Evolutionary conservation across 2,888 invertebrate species (phyloP).

Genomic region (Lacanobia wlatinum): DNA sequence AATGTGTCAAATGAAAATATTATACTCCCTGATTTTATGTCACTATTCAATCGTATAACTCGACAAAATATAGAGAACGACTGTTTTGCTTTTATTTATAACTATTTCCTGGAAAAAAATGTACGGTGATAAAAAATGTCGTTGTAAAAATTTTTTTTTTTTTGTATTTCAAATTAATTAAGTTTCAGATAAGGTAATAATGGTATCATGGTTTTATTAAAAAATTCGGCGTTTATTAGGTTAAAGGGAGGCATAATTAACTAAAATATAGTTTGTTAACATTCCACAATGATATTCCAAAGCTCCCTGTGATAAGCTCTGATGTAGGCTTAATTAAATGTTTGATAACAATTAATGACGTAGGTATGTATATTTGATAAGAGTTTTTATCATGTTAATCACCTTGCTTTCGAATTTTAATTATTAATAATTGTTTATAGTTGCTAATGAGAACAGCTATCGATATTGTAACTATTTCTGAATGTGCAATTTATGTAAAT

Average conservation of each 20-base stretch:
- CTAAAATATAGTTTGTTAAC: constrained; percentile 52
- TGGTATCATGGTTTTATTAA: constrained; percentile 13
- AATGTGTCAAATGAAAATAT: too few species aligned
- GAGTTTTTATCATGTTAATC: constrained; percentile 31
- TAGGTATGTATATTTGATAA: constrained; percentile 48
- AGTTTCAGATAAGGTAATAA: constrained; percentile 26
- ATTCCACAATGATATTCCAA: constrained; percentile 74
- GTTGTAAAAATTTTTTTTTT: not conserved
- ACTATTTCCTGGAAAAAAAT: too few species aligned
- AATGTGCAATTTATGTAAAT: constrained; percentile 20
- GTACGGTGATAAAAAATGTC: too few species aligned
- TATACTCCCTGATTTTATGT: too few species aligned
- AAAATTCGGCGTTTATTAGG: constrained; percentile 42
- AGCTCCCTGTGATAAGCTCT: constrained; percentile 77
- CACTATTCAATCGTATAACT: too few species aligned
- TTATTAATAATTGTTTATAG: constrained; percentile 30
- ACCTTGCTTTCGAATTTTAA: constrained; percentile 37
- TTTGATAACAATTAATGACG: constrained; percentile 53
- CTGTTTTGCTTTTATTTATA: not conserved
- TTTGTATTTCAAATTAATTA: not conserved
- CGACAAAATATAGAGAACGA: too few species aligned
- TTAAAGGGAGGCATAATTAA: constrained; percentile 35
- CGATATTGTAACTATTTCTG: constrained; percentile 7
- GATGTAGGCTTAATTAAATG: constrained; percentile 49
- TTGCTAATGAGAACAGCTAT: constrained; percentile 29